A percentile compares a stretch with the other conserved stretches of the same genome.
Conservation (phyloP, 37 sponge, comb jelly and placozoan species). For the Ianthella basta region DNA sequence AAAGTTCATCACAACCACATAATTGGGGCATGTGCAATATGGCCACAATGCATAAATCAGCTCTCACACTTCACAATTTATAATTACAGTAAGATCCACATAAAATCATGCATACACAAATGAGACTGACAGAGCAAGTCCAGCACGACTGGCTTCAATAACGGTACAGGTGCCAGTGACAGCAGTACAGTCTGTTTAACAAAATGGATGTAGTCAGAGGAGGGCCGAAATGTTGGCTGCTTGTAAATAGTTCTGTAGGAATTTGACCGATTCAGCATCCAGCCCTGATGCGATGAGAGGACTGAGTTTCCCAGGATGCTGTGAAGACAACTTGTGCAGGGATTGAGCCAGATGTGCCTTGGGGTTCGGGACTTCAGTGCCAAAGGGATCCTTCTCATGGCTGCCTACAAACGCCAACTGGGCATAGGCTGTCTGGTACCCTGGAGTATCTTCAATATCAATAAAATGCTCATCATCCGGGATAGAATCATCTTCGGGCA, state of each 20-base stretch:
- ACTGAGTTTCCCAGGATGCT: conserved; percentile 84
- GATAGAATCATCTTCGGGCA: conserved; percentile 76
- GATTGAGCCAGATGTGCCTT: conserved; percentile 76
- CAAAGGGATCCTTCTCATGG: conserved; percentile 88
- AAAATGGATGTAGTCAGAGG: conserved; percentile 11
- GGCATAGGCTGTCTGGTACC: conserved; percentile 92
- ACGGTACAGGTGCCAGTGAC: background rate
- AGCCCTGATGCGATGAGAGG: conserved; percentile 77
- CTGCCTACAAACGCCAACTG: conserved; percentile 88
- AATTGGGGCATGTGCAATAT: too few relatives aligned
- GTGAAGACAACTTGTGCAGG: conserved; percentile 77
- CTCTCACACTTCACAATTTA: too few relatives aligned
- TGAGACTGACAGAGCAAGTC: background rate
- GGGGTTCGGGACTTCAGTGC: conserved; percentile 58
- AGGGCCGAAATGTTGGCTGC: conserved; percentile 76
- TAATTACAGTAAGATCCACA: too few relatives aligned
- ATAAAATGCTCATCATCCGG: conserved; percentile 96
- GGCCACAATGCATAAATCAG: too few relatives aligned
- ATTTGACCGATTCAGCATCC: conserved; percentile 54
- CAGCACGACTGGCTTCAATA: background rate
- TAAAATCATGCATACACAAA: too few relatives aligned
- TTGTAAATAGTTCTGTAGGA: conserved; percentile 78
- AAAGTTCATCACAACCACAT: too few relatives aligned
- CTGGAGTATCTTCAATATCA: conserved; percentile 98
- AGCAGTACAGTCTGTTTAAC: background rate